Evolutionary conservation across 2,113 vertebrate species (phyloP).

Genomic region (Mugil cephalus): DNA sequence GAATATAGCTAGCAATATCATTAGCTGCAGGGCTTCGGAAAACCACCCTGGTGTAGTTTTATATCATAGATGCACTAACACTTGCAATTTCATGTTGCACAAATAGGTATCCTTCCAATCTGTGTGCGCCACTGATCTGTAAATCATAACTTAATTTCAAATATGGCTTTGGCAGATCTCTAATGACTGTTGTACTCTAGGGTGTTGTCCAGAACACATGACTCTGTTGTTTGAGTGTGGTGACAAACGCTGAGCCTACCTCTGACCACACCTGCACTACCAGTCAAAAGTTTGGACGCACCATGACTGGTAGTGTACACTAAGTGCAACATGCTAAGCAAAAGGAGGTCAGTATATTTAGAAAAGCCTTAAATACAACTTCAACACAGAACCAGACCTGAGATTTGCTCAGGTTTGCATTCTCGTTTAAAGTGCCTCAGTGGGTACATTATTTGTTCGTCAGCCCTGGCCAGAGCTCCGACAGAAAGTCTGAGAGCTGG

Average conservation of each 20-base stretch:
- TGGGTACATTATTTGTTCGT: slow-evolving; percentile 58
- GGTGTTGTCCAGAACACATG: slow-evolving; percentile 18
- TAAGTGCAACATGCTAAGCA: not conserved
- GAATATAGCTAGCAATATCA: slow-evolving; percentile 3
- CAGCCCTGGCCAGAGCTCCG: slow-evolving; percentile 28
- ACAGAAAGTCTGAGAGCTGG: slow-evolving; percentile 62
- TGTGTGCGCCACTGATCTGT: not conserved
- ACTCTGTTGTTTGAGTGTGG: not conserved
- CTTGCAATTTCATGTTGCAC: slow-evolving; percentile 2
- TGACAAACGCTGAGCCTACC: not conserved
- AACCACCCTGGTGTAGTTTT: too few species aligned
- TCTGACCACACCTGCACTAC: slow-evolving; percentile 36
- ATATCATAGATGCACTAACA: not conserved
- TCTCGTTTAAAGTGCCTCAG: slow-evolving; percentile 29
- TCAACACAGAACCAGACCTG: not conserved
- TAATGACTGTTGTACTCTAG: not conserved
- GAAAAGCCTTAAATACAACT: not conserved
- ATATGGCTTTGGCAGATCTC: not conserved
- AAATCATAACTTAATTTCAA: not conserved
- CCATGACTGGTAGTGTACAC: too few species aligned
- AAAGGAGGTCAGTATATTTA: not conserved
- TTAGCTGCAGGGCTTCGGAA: not conserved
- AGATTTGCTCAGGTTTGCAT: slow-evolving; percentile 4
- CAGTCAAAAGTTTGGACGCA: too few species aligned
- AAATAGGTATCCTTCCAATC: slow-evolving; percentile 1